A percentile compares a stretch with the other conserved stretches of the same genome.
phyloP scores from a whole-genome alignment of 1,140 invertebrate species.

The Diabrotica virgifera region DNA sequence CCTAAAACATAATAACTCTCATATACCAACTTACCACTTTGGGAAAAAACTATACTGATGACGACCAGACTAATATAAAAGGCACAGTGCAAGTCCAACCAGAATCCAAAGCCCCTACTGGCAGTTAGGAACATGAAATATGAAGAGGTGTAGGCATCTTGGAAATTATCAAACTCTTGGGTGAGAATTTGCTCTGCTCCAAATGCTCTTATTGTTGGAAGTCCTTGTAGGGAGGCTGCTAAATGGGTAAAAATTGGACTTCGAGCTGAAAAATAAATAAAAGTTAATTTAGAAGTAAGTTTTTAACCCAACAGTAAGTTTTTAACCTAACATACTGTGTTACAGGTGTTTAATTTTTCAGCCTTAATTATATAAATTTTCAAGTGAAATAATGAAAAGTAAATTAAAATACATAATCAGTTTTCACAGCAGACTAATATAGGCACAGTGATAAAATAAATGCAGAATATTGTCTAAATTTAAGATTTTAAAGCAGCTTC shows the following conservation, averaged over 20 bases:
- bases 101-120: conserved; percentile 57
- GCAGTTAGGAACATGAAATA: conserved; percentile 66
- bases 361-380: too few relatives aligned
- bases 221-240: conserved; percentile 71
- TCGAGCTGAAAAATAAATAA: conserved; percentile 52
- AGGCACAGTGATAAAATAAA: too few relatives aligned
- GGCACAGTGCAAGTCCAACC: conserved; percentile 67
- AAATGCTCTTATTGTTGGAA: conserved; percentile 77
- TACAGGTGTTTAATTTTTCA: too few relatives aligned
- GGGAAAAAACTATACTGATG: conserved; percentile 53
- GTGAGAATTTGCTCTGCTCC: conserved; percentile 64
- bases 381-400: too few relatives aligned
- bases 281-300: too few relatives aligned
- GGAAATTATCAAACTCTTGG: conserved; percentile 63
- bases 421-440: too few relatives aligned
- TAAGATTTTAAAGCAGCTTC: too few relatives aligned
- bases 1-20: too few relatives aligned
- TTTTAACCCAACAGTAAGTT: too few relatives aligned
- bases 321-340: too few relatives aligned
- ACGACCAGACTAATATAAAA: conserved; percentile 59
- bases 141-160: conserved; percentile 58
- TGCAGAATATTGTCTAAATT: too few relatives aligned
- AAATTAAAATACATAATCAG: too few relatives aligned
- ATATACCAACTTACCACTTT: conserved; percentile 42
- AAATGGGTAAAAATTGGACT: conserved; percentile 84